Evolutionary conservation across 2,888 invertebrate species (phyloP), one percentile per base, ranked within the genome.

Genomic region (Apodemia hepburni): DNA sequence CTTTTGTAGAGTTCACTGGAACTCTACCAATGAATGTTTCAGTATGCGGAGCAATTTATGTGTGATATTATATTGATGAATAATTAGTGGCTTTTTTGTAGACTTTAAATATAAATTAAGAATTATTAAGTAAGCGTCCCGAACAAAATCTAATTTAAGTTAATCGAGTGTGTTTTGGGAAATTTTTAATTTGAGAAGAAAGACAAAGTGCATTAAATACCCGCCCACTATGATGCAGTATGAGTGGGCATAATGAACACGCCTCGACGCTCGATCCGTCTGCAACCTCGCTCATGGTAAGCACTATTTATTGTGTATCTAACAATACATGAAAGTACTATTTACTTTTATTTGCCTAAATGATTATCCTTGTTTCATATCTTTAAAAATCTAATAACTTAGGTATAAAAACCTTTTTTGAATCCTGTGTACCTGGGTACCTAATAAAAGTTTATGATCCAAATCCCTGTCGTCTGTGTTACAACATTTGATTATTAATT

Each of bases 261-360:
- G 76, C 78, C 73, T 77, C 81, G 69, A 75, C 75, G 71, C 74
- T 76, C 69, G 75, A 73, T 71, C 70, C 75, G 70, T 69, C 73
- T 68, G 71, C 80, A 79, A 82, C 87, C 78, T 82, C 85, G 78
- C 86, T 85, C 84, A 90, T 86, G 85, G 91, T 85, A 77, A 75
- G 78, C 22, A 51, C 22, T 9, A 51, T 12, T 11, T 51, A 51
- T 22, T 51, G 22, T 51, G 2, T 17, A 17, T 8, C 6, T 17
- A 47, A 8, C 17, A 17, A n/a, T 47, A 17, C 45, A 7, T n/a
- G n/a, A 6, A 45, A 17, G 47, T 17, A 17, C 47, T 47, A 8
- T 17, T 47, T 47, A 47, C 47, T 47, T 45, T 42, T 15, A 4
- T 42, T 15, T 42, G 4, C 12, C 12, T 6, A 45, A 45, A n/a